Base-by-base conservation (phyloP, 2,888 invertebrate genomes). In the Acanthoscelides obtectus region DNA sequence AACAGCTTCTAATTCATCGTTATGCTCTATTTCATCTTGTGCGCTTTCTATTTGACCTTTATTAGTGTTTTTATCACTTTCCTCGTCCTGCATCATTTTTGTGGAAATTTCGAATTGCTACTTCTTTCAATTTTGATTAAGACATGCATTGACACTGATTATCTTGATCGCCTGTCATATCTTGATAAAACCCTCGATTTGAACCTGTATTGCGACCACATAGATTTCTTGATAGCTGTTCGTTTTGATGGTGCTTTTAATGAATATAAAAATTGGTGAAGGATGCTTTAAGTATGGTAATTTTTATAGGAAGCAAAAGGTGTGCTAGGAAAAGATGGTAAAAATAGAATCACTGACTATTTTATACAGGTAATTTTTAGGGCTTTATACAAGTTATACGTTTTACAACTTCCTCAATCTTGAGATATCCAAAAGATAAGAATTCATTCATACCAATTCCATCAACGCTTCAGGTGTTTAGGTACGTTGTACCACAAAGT, bases 241-340 rank as follows among this genome's bases (percentile, higher is more conserved):
- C 1, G 17, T 3, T 45, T 45, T 4, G 1, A 45, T 4, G 45
- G 12, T 12, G 45, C 5, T 45, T 45, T 12, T 17, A 3, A 12
- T 45, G 17, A 45, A 45, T 4, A 45, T 45, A 45, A 6, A 1
- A 12, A 45, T 45, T 45, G 17, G 17, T 45, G 45, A 12, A 63
- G 22, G 20, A 25, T 22, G 64, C 5, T 64, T 20, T 69, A 69
- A 68, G 66, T 71, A 17, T 68, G 71, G 27, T 69, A 25, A 65
- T 69, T 25, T 64, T 20, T 67, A 69, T 27, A 22, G 65, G 22
- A 12, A 12, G 17, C 17, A 12, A 45, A 45, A 45, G 45, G 45
- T 45, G 45, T 45, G 45, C 45, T 45, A 45, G 45, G 17, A 17
- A 45, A 45, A 45, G 45, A 45, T 45, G 45, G 6, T 25, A 25